Base-by-base conservation (phyloP, 2,888 invertebrate species). In the Metopia argyrocephala region DNA sequence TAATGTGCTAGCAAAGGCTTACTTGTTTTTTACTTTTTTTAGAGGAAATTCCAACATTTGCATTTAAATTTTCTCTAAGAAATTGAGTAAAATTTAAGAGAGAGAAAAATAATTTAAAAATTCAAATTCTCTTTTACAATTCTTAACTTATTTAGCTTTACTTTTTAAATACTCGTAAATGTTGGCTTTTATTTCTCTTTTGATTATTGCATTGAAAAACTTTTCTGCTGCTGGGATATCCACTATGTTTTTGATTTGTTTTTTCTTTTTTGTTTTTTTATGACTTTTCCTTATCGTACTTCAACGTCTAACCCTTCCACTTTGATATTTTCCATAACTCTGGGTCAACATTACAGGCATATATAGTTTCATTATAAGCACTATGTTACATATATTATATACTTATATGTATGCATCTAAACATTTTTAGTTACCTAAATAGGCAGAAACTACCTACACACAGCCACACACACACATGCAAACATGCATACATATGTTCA, bases 271-370 rank as follows among this genome's bases (percentile, higher is more conserved):
- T 65, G 15, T 38, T 15, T 1, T 6, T 38, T 38, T 12, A 12
- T 27, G 71, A 23, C 57, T 52, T 21, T 79, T 69, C 0, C 38
- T 38, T 15, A 3, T 38, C n/a, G 38, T 38, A 12, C 27, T 75
- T 48, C 54, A 31, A 65, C 52, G 46, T 66, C 70, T 79, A 71
- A 75, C 70, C 70, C 70, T 70, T 75, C 64, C 69, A 75, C 69
- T 75, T 79, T 69, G 75, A 59, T 64, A 79, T 79, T 66, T 75
- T 70, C 50, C 66, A 71, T 66, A 79, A 71, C 79, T 66, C 75
- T 79, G 75, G 66, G 61, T 76, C 66, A 76, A 79, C 66, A 59
- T 62, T 21, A 57, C 23, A n/a, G n/a, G n/a, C n/a, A n/a, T n/a
- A n/a, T n/a, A n/a, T n/a, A n/a, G n/a, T n/a, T n/a, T n/a, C n/a